phyloP scores from a whole-genome alignment of 2,888 invertebrate genomes.

The Thereva nobilitata region DNA sequence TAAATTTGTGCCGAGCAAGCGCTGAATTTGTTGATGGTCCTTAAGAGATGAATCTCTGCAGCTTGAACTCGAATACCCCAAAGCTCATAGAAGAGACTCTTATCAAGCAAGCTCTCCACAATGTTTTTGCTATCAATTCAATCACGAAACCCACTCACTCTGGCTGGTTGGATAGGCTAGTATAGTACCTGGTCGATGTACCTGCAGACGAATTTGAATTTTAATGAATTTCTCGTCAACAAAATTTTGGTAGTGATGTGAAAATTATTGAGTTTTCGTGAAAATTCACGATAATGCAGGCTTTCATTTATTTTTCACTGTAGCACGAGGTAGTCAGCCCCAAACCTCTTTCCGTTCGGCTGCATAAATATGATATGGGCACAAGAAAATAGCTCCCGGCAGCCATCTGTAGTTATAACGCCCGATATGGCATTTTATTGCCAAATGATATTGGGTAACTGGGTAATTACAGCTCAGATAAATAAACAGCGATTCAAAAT shows the following conservation, averaged over 20 bases:
- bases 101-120: too few relatives aligned
- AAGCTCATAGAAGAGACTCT: too few relatives aligned
- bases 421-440: constrained; percentile 32
- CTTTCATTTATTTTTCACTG: too few relatives aligned
- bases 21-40: constrained; percentile 17
- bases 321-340: too few relatives aligned
- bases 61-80: too few relatives aligned
- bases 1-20: constrained; percentile 13
- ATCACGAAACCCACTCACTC: constrained; percentile 2
- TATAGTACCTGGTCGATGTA: background rate
- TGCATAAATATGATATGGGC: constrained; percentile 11
- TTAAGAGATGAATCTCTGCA: too few relatives aligned
- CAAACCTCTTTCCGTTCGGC: constrained; percentile 3
- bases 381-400: constrained; percentile 22
- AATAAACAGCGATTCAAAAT: constrained; percentile 21
- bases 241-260: constrained; percentile 16
- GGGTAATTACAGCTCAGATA: constrained; percentile 29
- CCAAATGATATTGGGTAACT: constrained; percentile 34
- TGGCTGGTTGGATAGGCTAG: constrained; percentile 10
- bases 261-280: constrained; percentile 25
- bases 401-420: constrained; percentile 31
- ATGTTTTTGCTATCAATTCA: too few relatives aligned
- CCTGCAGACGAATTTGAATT: constrained; percentile 33
- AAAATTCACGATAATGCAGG: constrained; percentile 13
- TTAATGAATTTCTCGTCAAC: constrained; percentile 29